Evolutionary conservation across 1,140 invertebrate species (phyloP).

Genomic region (Ctenoplectra terminalis): DNA sequence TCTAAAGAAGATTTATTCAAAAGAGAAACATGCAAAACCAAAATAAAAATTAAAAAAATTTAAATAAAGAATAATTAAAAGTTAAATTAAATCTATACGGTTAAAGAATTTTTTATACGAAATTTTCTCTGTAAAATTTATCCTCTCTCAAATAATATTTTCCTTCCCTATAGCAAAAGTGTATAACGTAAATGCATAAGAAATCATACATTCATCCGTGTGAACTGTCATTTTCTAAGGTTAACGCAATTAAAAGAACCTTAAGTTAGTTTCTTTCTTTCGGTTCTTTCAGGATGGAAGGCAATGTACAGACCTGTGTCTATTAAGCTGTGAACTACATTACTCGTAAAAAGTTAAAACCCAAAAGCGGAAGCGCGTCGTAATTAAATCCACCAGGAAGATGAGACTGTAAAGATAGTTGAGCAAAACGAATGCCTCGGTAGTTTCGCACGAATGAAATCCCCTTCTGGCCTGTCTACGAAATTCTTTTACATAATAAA

Average conservation of each 20-base stretch:
- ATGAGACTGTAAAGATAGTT: not conserved
- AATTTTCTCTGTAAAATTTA: too few relatives aligned
- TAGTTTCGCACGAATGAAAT: slow-evolving; percentile 11
- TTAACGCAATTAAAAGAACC: not conserved
- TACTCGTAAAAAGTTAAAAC: not conserved
- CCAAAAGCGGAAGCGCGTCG: not conserved
- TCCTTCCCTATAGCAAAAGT: too few relatives aligned
- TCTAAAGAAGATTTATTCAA: too few relatives aligned
- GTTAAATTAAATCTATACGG: too few relatives aligned
- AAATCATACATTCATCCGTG: too few relatives aligned
- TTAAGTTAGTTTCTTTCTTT: not conserved
- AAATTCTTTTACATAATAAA: not conserved
- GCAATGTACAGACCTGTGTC: not conserved
- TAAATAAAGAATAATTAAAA: too few relatives aligned
- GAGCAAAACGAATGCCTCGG: not conserved
- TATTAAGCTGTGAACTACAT: not conserved
- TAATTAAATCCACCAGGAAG: not conserved
- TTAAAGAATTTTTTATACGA: too few relatives aligned
- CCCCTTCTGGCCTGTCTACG: not conserved
- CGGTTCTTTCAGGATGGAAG: not conserved
- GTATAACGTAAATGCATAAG: too few relatives aligned
- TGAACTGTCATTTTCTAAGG: not conserved
- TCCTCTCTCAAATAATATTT: too few relatives aligned
- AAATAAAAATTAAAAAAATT: too few relatives aligned
- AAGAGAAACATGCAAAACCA: too few relatives aligned